Evolutionary conservation across 2,797 vertebrate genomes (phyloP).

Genomic region (Muscicapa striata): DNA sequence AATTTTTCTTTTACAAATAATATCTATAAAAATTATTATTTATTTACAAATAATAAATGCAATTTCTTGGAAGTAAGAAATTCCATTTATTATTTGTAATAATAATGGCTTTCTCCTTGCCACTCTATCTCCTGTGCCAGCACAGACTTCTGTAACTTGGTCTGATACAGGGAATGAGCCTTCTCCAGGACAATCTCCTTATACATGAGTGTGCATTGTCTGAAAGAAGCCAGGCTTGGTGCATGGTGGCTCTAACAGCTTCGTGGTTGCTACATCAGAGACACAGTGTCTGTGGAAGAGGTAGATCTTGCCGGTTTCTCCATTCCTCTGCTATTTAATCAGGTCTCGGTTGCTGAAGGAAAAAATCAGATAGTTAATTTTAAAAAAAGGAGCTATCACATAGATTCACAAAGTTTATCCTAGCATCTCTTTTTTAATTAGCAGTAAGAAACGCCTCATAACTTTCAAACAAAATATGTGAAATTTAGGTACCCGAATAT

Average conservation of each 20-base stretch:
- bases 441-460: background rate
- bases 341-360: background rate
- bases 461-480: background rate
- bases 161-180: background rate
- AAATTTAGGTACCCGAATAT: background rate
- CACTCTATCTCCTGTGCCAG: background rate
- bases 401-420: background rate
- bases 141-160: background rate
- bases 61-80: background rate
- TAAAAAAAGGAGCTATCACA: background rate
- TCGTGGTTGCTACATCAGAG: background rate
- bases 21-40: background rate
- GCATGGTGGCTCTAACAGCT: background rate
- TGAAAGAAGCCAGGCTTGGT: background rate
- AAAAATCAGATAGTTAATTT: background rate
- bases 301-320: background rate
- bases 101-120: background rate
- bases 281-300: background rate
- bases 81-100: background rate
- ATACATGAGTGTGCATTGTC: background rate
- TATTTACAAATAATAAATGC: background rate
- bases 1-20: background rate
- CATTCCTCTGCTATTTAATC: background rate
- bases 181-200: background rate
- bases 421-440: background rate